These are phyloP conservation scores for Hydriomena furcata DNA, from an alignment of 2,888 invertebrate species.

Conservation along the genomic window DNA sequence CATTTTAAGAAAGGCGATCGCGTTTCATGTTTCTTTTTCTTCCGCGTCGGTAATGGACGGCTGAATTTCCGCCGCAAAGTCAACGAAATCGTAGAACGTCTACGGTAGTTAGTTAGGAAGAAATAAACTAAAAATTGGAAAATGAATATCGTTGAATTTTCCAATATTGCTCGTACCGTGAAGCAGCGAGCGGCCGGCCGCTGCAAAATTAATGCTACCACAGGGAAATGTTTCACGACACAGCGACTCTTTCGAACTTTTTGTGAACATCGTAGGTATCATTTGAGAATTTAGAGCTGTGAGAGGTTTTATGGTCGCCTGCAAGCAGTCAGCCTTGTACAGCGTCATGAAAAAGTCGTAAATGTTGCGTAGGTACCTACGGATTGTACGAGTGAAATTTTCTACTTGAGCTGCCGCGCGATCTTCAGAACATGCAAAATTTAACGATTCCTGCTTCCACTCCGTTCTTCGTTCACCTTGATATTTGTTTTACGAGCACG, in stretches of 20 bases:
- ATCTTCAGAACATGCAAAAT: constrained; percentile 67
- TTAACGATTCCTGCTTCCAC: constrained; percentile 61
- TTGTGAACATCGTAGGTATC: constrained; percentile 35
- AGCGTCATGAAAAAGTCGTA: constrained; percentile 74
- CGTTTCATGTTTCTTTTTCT: constrained; percentile 57
- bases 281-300: constrained; percentile 51
- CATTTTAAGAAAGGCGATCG: constrained; percentile 55
- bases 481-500: constrained; percentile 52
- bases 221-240: constrained; percentile 44
- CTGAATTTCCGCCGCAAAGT: constrained; percentile 41
- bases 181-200: constrained; percentile 33
- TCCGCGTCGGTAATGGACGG: constrained; percentile 50
- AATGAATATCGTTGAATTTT: constrained; percentile 44
- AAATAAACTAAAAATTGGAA: constrained; percentile 31
- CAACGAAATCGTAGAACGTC: constrained; percentile 18
- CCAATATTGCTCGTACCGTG: constrained; percentile 41
- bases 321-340: constrained; percentile 58
- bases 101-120: constrained; percentile 28
- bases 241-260: constrained; percentile 39
- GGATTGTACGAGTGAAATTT: constrained; percentile 68
- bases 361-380: constrained; percentile 72
- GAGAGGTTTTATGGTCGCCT: constrained; percentile 65
- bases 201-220: constrained; percentile 46
- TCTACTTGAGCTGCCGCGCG: constrained; percentile 61
- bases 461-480: constrained; percentile 45